These are phyloP conservation scores for Pantherophis vulpinus DNA, from an alignment of 2,797 vertebrate genomes.

Conservation along the genomic window DNA sequence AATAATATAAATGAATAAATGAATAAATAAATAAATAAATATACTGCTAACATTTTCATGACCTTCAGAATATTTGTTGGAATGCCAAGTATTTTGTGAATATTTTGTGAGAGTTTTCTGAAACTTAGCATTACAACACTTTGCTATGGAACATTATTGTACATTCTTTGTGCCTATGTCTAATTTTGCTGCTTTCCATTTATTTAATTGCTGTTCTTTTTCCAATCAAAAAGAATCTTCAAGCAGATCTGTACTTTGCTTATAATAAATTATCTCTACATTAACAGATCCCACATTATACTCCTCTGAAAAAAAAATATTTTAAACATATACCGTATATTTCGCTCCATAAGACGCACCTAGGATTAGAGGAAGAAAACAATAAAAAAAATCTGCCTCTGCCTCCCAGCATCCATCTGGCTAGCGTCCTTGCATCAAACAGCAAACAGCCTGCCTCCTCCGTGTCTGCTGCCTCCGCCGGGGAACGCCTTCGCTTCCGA, in stretches of 20 bases:
- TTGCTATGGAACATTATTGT: neutral
- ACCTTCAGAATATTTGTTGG: neutral
- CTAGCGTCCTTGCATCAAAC: too few relatives aligned
- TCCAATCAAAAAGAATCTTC: too few relatives aligned
- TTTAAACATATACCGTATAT: neutral
- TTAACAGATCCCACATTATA: neutral
- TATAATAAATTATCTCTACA: neutral
- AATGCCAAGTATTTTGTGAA: neutral
- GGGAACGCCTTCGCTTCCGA: too few relatives aligned
- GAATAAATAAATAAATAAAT: neutral
- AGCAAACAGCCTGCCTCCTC: too few relatives aligned
- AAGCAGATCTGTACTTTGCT: too few relatives aligned
- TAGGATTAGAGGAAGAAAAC: too few relatives aligned
- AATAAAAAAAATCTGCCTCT: too few relatives aligned
- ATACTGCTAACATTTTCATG: neutral
- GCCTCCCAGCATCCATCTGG: too few relatives aligned
- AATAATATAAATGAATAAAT: neutral
- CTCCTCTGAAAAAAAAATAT: neutral
- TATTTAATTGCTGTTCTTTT: neutral
- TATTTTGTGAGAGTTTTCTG: neutral
- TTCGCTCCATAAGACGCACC: too few relatives aligned
- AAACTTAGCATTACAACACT: neutral
- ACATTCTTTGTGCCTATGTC: neutral
- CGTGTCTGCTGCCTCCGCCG: too few relatives aligned
- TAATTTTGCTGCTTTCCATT: neutral